Conservation (phyloP, 2,113 vertebrate species). For the Macroglossus sobrinus region DNA sequence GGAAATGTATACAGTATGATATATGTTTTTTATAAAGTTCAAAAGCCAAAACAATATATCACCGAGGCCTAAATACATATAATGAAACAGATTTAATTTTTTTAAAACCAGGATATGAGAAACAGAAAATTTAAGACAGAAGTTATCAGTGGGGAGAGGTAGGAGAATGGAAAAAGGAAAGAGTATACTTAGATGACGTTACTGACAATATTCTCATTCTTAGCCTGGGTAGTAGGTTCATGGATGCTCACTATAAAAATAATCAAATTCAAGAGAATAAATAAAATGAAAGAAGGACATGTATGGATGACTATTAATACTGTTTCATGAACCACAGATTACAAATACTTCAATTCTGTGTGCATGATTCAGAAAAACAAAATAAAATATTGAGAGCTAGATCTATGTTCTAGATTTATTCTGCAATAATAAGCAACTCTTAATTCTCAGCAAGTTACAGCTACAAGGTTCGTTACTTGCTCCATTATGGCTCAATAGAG, state of each 20-base stretch:
- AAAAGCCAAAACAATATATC: not conserved
- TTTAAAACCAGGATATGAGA: not conserved
- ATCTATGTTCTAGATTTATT: not conserved
- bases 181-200: not conserved
- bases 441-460: not conserved
- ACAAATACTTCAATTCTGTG: not conserved
- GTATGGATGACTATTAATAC: not conserved
- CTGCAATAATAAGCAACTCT: not conserved
- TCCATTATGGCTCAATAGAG: not conserved
- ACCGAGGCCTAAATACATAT: not conserved
- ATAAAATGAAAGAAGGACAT: not conserved
- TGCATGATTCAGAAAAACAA: not conserved
- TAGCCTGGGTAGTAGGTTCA: not conserved
- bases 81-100: not conserved
- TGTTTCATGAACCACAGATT: not conserved
- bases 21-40: not conserved
- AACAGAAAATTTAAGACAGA: not conserved
- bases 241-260: not conserved
- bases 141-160: not conserved
- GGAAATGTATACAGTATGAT: not conserved
- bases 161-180: not conserved
- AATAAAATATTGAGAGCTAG: not conserved
- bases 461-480: not conserved
- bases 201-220: not conserved
- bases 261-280: not conserved